Percentiles rank a stretch among this genome's conserved stretches.
Conservation (phyloP, 1,140 invertebrate species). For the Drosophila sechellia region DNA sequence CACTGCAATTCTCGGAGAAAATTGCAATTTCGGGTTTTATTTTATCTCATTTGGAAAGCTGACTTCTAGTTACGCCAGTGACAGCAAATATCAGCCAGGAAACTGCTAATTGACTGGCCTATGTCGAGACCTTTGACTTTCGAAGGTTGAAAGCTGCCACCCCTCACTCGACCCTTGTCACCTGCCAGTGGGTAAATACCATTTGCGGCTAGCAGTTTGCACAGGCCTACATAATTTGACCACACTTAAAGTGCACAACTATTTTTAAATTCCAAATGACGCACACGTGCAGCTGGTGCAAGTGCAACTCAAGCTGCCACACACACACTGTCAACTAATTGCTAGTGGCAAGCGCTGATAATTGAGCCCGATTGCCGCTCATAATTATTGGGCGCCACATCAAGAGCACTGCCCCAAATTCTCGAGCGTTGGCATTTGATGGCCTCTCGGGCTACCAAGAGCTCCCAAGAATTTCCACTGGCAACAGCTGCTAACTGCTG, state of each 20-base stretch:
- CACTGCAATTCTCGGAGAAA: conserved; percentile 42
- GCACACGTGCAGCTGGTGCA: conserved; percentile 4
- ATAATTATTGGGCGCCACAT: conserved; percentile 61
- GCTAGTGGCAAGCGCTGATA: conserved; percentile 56
- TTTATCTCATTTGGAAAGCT: conserved; percentile 70
- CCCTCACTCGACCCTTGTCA: conserved; percentile 8
- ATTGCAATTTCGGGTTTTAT: conserved; percentile 74
- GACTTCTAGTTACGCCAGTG: conserved; percentile 58
- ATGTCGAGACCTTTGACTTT: conserved; percentile 56
- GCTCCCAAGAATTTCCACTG: conserved; percentile 22
- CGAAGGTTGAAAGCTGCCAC: conserved; percentile 12
- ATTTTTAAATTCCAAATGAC: conserved; percentile 41
- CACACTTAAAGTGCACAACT: conserved; percentile 48
- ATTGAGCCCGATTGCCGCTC: conserved; percentile 48
- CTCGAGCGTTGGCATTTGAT: conserved; percentile 47
- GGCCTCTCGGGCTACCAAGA: conserved; percentile 29
- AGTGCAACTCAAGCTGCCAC: conserved; percentile 41
- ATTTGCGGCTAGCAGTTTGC: conserved; percentile 74
- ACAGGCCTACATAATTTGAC: conserved; percentile 57
- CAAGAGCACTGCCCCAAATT: conserved; percentile 18
- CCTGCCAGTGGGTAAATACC: conserved; percentile 51
- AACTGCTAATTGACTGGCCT: conserved; percentile 78
- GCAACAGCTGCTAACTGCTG: conserved; percentile 71
- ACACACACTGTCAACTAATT: conserved; percentile 61
- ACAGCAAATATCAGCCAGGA: conserved; percentile 63